Evolutionary conservation across 1,140 invertebrate species (phyloP).

Genomic region (Panulirus ornatus): DNA sequence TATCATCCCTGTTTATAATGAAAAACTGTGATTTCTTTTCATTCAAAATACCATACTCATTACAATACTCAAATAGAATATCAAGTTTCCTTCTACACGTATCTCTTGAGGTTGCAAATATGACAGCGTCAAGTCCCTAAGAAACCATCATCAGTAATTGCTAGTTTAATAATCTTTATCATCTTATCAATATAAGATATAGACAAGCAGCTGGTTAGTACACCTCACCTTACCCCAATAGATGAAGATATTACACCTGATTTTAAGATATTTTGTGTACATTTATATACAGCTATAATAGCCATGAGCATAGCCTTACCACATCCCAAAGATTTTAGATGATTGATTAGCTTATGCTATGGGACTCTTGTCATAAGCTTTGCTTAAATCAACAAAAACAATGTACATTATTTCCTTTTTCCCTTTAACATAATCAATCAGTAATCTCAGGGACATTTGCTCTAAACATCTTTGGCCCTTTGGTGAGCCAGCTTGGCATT

Average conservation of each 20-base stretch:
- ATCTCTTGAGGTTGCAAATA: neutral
- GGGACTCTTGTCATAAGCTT: neutral
- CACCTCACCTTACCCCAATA: too few relatives aligned
- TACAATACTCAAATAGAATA: neutral
- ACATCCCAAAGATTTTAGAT: too few relatives aligned
- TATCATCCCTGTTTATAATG: neutral
- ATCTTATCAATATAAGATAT: too few relatives aligned
- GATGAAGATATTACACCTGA: too few relatives aligned
- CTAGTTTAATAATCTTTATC: too few relatives aligned
- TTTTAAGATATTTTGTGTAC: too few relatives aligned
- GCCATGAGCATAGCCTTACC: too few relatives aligned
- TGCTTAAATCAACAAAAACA: neutral
- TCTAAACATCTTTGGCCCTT: neutral
- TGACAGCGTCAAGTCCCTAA: neutral
- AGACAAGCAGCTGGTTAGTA: too few relatives aligned
- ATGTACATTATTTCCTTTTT: neutral
- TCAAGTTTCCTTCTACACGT: neutral
- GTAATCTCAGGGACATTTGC: neutral
- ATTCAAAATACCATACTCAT: slow-evolving; percentile 2
- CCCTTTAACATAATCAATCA: too few relatives aligned
- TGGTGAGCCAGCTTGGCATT: neutral
- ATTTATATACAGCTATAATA: too few relatives aligned
- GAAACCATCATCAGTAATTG: too few relatives aligned
- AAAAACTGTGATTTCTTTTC: neutral
- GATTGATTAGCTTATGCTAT: too few relatives aligned